phyloP scores from a whole-genome alignment of 1,140 invertebrate species.

The Platyscapa corneri region DNA sequence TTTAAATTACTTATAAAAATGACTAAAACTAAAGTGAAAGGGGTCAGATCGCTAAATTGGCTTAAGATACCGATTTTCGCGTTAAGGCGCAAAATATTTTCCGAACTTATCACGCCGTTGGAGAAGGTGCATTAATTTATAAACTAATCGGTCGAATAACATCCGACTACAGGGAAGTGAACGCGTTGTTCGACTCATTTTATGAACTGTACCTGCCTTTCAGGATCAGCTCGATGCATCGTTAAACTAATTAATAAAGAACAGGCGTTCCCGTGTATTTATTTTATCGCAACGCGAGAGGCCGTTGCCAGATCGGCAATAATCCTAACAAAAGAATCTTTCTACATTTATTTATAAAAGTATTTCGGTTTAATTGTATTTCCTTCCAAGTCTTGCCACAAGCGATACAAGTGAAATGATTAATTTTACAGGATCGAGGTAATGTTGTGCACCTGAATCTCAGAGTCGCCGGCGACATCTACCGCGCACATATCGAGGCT shows the following conservation, averaged over 20 bases:
- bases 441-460: background rate
- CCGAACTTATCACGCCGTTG: conserved; percentile 19
- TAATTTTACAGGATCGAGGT: background rate
- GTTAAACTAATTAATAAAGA: background rate
- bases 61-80: background rate
- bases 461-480: conserved; percentile 17
- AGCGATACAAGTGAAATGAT: background rate
- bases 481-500: background rate
- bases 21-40: background rate
- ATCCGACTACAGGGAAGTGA: conserved; percentile 25
- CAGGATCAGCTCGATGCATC: background rate
- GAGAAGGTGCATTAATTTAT: conserved; percentile 30
- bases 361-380: no score
- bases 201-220: background rate
- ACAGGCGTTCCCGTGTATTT: background rate
- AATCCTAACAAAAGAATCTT: background rate
- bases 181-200: background rate
- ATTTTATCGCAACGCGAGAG: background rate
- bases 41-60: background rate
- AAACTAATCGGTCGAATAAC: conserved; percentile 27
- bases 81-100: background rate
- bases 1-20: no score
- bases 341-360: background rate
- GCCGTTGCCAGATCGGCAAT: background rate
- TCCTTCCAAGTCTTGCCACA: no score